Evolutionary conservation across 1,140 invertebrate species (phyloP), one percentile per base, ranked within the genome.

Genomic region (Drosophila hydei): DNA sequence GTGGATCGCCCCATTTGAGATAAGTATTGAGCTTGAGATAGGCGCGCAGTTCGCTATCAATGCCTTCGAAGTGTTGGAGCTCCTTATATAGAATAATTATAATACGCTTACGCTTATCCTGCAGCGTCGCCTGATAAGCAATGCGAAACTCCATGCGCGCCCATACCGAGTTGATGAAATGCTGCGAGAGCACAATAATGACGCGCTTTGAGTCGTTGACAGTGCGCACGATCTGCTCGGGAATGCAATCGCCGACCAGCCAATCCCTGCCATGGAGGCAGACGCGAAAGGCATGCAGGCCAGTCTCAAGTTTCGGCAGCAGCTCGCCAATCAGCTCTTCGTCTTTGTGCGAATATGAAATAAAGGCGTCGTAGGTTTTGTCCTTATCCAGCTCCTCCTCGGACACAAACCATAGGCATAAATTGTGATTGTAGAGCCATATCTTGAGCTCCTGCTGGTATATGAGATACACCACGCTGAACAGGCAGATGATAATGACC

Each of bases 21-120:
- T 97, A 98, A 0, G 97, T 98, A 89, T 97, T 98, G 72, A 95
- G 96, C 14, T 94, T 94, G 0, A 98, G 89, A 77, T 98, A 97
- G 0, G 94, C 93, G 50, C 94, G 93, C 7, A 98, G 91, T 72
- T 97, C 96, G 2, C 94, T 92, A 71, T 96, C 96, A 27, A 97
- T 88, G 30, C 94, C 92, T 0, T 94, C 93, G 6, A 92, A 92
- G 0, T 94, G 91, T 4, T 94, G 93, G 1, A 96, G 92, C 21
- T 97, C 96, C 1, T 95, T 96, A 63, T 95, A 94, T 0, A 98
- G 84, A 8, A 98, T 93, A 0, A 98, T 92, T 42, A 98, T 95
- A 1, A 97, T 93, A 42, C 96, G 92, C 12, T 94, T 94, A n/a
- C 94, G 92, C 16, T 94, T 94, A 75, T 97, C 96, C 60, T 93